Conservation (phyloP, 2,888 invertebrate species). For the Sphecodes monilicornis region DNA sequence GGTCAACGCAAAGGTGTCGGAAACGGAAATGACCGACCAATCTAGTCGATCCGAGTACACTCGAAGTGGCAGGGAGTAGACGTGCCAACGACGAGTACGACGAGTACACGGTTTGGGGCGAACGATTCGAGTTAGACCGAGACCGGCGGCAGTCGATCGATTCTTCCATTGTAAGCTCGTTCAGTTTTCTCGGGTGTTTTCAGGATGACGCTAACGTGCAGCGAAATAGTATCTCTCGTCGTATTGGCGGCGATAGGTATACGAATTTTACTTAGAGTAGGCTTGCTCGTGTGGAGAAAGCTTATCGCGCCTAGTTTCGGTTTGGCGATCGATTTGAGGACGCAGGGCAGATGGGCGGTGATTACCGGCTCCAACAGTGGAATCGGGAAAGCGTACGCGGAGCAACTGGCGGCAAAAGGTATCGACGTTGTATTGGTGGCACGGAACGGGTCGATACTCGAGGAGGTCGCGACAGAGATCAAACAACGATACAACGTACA, state of each 20-base stretch:
- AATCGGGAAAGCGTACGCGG: slow-evolving; percentile 94
- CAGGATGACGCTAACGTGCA: slow-evolving; percentile 81
- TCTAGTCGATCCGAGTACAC: too few relatives aligned
- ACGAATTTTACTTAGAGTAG: slow-evolving; percentile 73
- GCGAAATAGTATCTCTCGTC: slow-evolving; percentile 80
- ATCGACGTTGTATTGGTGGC: slow-evolving; percentile 93
- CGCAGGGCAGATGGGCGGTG: slow-evolving; percentile 85
- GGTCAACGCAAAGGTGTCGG: too few relatives aligned
- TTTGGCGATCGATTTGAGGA: slow-evolving; percentile 78
- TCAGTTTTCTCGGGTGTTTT: slow-evolving; percentile 1
- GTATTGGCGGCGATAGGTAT: slow-evolving; percentile 78
- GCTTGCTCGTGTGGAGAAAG: slow-evolving; percentile 79
- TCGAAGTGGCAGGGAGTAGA: neutral
- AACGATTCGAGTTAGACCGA: neutral
- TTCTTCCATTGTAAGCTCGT: neutral
- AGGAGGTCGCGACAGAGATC: slow-evolving; percentile 90
- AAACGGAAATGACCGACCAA: too few relatives aligned
- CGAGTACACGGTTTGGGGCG: neutral
- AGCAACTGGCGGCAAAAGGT: slow-evolving; percentile 90
- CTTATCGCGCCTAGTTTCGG: slow-evolving; percentile 79
- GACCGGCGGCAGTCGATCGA: neutral
- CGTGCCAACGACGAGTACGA: neutral
- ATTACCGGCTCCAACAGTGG: slow-evolving; percentile 96
- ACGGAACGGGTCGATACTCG: slow-evolving; percentile 90
- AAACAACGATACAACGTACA: slow-evolving; percentile 90